phyloP scores from a whole-genome alignment of 2,888 invertebrate genomes.

The Agrilus biguttatus region DNA sequence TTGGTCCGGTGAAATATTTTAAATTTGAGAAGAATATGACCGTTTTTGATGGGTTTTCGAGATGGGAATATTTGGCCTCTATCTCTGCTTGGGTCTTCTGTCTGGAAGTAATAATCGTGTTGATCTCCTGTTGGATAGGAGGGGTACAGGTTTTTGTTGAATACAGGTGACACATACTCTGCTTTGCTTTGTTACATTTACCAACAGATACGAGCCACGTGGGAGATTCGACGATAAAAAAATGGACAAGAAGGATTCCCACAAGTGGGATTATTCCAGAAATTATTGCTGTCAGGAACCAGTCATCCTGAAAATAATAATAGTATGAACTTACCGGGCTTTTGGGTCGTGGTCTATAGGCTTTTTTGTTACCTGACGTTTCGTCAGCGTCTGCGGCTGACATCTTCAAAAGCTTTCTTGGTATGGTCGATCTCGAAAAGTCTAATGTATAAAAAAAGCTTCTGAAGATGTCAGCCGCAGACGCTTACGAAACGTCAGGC shows the following conservation, averaged over 20 bases:
- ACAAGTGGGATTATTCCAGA: conserved; percentile 31
- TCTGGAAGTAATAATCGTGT: conserved; percentile 15
- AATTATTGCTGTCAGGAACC: conserved; percentile 31
- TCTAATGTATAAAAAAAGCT: no score
- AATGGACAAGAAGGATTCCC: conserved; percentile 26
- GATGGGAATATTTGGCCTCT: not conserved
- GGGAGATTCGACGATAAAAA: conserved; percentile 39
- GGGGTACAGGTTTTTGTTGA: conserved; percentile 20
- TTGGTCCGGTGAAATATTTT: conserved; percentile 23
- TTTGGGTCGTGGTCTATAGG: no score
- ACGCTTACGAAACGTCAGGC: no score
- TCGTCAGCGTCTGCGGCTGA: no score
- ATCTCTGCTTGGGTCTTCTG: conserved; percentile 9
- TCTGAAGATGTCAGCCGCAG: no score
- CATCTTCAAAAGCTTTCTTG: no score
- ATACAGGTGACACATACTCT: conserved; percentile 28
- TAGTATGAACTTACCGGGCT: no score
- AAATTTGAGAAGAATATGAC: conserved; percentile 17
- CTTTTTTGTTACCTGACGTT: no score
- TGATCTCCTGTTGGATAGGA: conserved; percentile 20
- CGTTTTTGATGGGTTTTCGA: not conserved
- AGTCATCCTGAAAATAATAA: conserved; percentile 27
- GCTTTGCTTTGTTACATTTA: conserved; percentile 32
- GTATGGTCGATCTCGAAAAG: no score
- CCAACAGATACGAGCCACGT: conserved; percentile 36